Evolutionary conservation across 2,797 vertebrate genomes (phyloP), one percentile per base, ranked within the genome.

Genomic region (Clarias platycephalus): DNA sequence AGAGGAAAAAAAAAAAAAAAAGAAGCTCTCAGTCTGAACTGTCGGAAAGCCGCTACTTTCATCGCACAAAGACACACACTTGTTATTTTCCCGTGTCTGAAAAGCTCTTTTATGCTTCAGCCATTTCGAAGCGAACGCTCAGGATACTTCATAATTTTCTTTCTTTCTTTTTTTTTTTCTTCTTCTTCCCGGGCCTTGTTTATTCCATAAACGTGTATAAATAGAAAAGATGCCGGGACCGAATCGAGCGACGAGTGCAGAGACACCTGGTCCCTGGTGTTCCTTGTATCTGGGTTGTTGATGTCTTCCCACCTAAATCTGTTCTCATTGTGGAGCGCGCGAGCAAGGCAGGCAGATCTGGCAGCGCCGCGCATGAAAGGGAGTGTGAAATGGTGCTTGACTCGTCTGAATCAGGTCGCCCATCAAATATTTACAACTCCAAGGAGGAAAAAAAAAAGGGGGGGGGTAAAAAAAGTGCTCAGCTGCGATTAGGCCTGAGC

Each of bases 11-110:
- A 5, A 57, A 5, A 64, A 5, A 64, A 81, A 83, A 80, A 96
- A 96, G 97, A 97, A 95, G 94, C 95, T 96, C 97, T 96, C 96
- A 96, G 96, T 96, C 96, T 94, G 96, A 96, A 95, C 95, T 95
- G 93, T 95, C 94, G 94, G 95, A 95, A 96, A 96, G 96, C 96
- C 95, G 95, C 94, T 95, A 96, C 96, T 97, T 96, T 97, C 95
- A 96, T 94, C 94, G 93, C 96, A 98, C 96, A 97, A 97, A 98
- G 96, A 95, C 95, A 95, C 96, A 92, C 95, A 97, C 97, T 95
- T 96, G 97, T 97, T 93, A 94, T 95, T 94, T 80, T 94, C 97
- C 96, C 74, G 94, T 94, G 91, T 94, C 96, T 95, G 96, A 96
- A 97, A 97, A 91, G 92, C 94, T 94, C 94, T 96, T 97, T 94